Evolutionary conservation across 2,888 invertebrate species (phyloP).

Genomic region (Flexamia atlantica): DNA sequence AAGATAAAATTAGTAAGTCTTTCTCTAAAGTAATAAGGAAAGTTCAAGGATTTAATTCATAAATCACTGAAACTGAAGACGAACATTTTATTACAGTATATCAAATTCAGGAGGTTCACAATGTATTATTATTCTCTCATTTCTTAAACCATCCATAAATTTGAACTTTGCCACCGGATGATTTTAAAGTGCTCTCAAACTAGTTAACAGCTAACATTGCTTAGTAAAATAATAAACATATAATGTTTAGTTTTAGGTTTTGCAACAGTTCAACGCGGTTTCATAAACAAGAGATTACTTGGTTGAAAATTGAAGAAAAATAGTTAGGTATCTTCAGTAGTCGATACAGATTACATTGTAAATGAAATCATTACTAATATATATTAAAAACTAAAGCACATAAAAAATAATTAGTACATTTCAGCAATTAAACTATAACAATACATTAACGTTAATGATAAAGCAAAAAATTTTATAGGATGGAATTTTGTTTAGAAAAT

Average conservation of each 20-base stretch:
- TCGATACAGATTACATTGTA: not conserved
- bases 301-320: not conserved
- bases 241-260: not conserved
- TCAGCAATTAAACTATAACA: slow-evolving; percentile 2
- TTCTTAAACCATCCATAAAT: slow-evolving; percentile 48
- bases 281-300: not conserved
- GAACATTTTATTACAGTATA: slow-evolving; percentile 40
- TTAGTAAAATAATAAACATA: slow-evolving; percentile 30
- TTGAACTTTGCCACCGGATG: slow-evolving; percentile 27
- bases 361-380: slow-evolving; percentile 9
- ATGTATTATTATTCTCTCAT: slow-evolving; percentile 27
- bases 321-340: not conserved
- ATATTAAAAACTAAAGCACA: not conserved
- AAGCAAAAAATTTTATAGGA: slow-evolving; percentile 2
- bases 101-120: slow-evolving; percentile 52
- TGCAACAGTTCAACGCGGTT: not conserved
- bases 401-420: slow-evolving; percentile 20
- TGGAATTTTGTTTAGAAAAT: not conserved
- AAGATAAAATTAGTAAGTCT: no score
- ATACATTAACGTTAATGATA: slow-evolving; percentile 2
- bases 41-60: not conserved
- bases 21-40: not conserved
- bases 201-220: slow-evolving; percentile 49
- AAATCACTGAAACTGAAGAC: slow-evolving; percentile 44
- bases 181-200: slow-evolving; percentile 39